Percentiles rank a stretch among this genome's conserved stretches.
These are phyloP conservation scores for Piliocolobus tephrosceles DNA, from an alignment of 2,113 vertebrate species.

Conservation along the genomic window DNA sequence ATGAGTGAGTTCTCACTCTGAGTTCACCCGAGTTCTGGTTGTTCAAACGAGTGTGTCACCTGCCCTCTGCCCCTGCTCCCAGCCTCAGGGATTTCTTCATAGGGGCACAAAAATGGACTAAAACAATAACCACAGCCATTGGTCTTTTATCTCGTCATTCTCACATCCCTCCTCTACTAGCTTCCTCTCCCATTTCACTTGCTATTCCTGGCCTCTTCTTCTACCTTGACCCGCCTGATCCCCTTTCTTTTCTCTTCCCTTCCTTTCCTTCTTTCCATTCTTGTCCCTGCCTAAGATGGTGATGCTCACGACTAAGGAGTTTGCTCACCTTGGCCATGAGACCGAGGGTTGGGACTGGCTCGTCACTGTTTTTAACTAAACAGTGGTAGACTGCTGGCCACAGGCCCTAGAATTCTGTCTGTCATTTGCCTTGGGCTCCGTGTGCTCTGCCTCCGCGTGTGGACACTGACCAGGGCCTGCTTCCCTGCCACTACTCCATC, in stretches of 20 bases:
- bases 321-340: not conserved
- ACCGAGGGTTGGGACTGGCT: not conserved
- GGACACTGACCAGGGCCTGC: not conserved
- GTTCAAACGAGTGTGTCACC: no score
- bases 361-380: not conserved
- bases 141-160: not conserved
- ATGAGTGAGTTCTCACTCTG: no score
- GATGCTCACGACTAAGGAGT: not conserved
- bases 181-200: fast-evolving
- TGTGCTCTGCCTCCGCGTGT: not conserved
- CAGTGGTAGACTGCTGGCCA: not conserved
- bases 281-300: not conserved
- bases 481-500: not conserved
- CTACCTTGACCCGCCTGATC: fast-evolving
- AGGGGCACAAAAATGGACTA: no score
- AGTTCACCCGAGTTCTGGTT: no score
- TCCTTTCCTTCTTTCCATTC: not conserved
- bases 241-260: not conserved
- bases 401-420: not conserved
- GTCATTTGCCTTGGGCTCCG: not conserved
- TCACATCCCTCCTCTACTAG: no score
- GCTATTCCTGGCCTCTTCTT: not conserved
- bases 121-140: not conserved
- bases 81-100: no score
- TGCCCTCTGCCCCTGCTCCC: no score